Evolutionary conservation across 2,113 vertebrate species (phyloP), one percentile per base, ranked within the genome.

Genomic region (Reinhardtius hippoglossoides): DNA sequence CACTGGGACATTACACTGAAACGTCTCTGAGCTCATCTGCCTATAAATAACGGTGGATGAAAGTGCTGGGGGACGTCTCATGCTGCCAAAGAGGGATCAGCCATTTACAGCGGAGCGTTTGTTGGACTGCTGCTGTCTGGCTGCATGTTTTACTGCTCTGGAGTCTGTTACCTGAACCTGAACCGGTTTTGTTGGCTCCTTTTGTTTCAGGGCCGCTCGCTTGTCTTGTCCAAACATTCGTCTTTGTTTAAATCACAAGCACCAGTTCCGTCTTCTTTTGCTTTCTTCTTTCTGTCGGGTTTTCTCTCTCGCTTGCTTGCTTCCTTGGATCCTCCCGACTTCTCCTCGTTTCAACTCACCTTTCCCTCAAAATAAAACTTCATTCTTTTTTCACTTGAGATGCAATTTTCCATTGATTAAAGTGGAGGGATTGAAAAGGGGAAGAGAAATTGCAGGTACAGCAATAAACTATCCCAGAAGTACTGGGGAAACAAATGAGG

Each of bases 21-120:
- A 67, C 66, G 50, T 27, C 66, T 52, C 82, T 92, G 54, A 87
- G 86, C 66, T 88, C 87, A 89, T 84, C 31, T 31, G 84, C 50
- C 78, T 91, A 90, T 91, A 90, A 92, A 93, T 93, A 93, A 88
- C 63, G 3, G 52, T 2, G 50, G 80, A 85, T 79, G 83, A 81
- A 81, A 82, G 81, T 9, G 69, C 74, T 72, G 72, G 74, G 67
- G 71, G 74, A 77, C 64, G 83, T 27, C 58, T 89, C 76, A 82
- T 68, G 81, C 85, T 68, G 76, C 85, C 81, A 84, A 74, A 91
- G 24, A 83, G 78, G 85, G 78, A 82, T 71, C 46, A 23, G 68
- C 82, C 57, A 76, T 81, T 85, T 74, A 89, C 66, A 73, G 60
- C 4, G 18, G 37, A 73, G 83, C 74, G 44, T 79, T 81, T 73